Conservation (phyloP, 1,140 invertebrate genomes). For the Dendroctonus ponderosae region DNA sequence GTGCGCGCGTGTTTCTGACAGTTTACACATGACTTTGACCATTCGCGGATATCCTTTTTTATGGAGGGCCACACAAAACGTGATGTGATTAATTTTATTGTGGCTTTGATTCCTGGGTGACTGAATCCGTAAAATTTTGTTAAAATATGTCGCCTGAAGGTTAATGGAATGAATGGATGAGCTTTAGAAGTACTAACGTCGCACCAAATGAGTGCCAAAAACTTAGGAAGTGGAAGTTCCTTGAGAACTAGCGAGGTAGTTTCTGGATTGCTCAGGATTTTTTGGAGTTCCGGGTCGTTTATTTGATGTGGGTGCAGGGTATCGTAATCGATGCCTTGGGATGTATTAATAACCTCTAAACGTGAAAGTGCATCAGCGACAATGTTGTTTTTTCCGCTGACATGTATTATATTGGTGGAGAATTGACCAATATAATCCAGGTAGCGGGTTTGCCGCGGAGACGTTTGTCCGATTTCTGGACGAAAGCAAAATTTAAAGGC, state of each 20-base stretch:
- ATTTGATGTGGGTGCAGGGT: neutral
- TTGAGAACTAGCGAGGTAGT: neutral
- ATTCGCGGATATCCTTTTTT: neutral
- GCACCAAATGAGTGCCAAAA: neutral
- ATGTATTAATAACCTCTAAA: slow-evolving; percentile 17
- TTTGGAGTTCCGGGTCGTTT: neutral
- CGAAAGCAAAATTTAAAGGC: slow-evolving; percentile 28
- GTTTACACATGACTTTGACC: neutral
- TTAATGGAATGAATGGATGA: neutral
- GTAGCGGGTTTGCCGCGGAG: slow-evolving; percentile 41
- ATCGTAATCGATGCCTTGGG: neutral
- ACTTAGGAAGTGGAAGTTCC: neutral
- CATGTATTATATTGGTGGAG: slow-evolving; percentile 46
- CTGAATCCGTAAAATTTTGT: neutral
- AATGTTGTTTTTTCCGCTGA: slow-evolving; percentile 43
- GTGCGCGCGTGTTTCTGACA: neutral
- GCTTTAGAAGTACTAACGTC: neutral
- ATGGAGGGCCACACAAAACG: neutral
- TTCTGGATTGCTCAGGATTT: neutral
- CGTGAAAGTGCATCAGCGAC: slow-evolving; percentile 43
- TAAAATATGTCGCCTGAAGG: neutral
- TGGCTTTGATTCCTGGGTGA: neutral
- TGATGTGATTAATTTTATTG: neutral
- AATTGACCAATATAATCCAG: slow-evolving; percentile 48
- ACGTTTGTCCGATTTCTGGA: slow-evolving; percentile 36